Conservation (phyloP, 2,888 invertebrate genomes). For the Agonum fuliginosum region DNA sequence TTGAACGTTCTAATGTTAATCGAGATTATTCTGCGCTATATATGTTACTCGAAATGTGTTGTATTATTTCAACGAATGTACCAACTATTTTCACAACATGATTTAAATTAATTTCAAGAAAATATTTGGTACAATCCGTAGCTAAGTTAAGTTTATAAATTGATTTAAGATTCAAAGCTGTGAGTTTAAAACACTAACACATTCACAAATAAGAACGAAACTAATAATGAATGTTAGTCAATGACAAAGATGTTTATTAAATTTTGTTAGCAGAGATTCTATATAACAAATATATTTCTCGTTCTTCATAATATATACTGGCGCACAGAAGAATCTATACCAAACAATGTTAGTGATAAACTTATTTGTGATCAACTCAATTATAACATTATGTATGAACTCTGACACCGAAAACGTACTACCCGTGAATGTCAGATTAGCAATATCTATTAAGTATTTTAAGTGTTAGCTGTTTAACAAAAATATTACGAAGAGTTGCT, state of each 20-base stretch:
- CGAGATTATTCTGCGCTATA: slow-evolving; percentile 53
- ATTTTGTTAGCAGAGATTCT: slow-evolving; percentile 49
- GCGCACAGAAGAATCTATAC: slow-evolving; percentile 49
- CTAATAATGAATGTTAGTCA: slow-evolving; percentile 31
- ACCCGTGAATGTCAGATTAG: slow-evolving; percentile 66
- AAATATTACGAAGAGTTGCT: slow-evolving; percentile 46
- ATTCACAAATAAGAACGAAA: slow-evolving; percentile 13
- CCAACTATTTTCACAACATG: slow-evolving; percentile 39
- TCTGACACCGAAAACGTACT: slow-evolving; percentile 43
- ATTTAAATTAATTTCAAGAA: neutral
- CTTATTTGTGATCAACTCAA: slow-evolving; percentile 56
- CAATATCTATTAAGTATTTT: slow-evolving; percentile 67
- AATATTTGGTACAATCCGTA: slow-evolving; percentile 46
- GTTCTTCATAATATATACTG: slow-evolving; percentile 45
- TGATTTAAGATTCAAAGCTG: neutral
- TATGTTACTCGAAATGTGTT: slow-evolving; percentile 29
- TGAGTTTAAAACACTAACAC: slow-evolving; percentile 20
- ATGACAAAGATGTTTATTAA: slow-evolving; percentile 39
- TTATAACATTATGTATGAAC: slow-evolving; percentile 52
- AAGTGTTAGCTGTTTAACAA: slow-evolving; percentile 68
- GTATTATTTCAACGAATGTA: slow-evolving; percentile 30
- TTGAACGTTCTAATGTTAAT: slow-evolving; percentile 42
- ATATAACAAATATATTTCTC: slow-evolving; percentile 52
- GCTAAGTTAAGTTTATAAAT: slow-evolving; percentile 12
- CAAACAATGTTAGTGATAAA: slow-evolving; percentile 51